Conservation (phyloP, 2,888 invertebrate species). For the Andricus quercusramuli region DNA sequence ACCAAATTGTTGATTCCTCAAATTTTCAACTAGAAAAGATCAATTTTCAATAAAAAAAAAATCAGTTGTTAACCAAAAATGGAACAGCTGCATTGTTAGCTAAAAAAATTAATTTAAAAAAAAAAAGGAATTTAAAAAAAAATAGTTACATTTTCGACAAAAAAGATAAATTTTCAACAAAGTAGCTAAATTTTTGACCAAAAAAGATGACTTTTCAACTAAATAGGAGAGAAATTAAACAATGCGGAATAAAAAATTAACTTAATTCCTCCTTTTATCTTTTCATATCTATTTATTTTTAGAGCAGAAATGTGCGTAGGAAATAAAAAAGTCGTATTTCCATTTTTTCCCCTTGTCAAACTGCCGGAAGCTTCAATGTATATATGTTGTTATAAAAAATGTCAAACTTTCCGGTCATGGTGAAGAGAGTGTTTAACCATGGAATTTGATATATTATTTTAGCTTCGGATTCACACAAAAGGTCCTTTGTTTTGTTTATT, state of each 20-base stretch:
- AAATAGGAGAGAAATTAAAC: no score
- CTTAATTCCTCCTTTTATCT: not conserved
- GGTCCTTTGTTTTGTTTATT: constrained; percentile 54
- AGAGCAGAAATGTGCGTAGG: not conserved
- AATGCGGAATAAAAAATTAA: not conserved
- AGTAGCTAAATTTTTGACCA: no score
- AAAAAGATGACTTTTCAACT: no score
- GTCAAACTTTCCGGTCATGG: constrained; percentile 20
- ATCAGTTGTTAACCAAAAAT: no score
- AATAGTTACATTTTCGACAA: no score
- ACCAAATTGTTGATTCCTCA: no score
- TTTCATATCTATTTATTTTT: not conserved
- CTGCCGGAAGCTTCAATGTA: not conserved
- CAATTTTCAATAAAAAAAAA: no score
- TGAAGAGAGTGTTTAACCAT: constrained; percentile 27
- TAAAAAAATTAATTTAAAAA: no score
- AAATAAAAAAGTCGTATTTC: not conserved
- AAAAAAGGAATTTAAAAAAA: no score
- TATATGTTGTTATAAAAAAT: constrained; percentile 31
- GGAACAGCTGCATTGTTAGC: no score
- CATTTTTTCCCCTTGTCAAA: not conserved
- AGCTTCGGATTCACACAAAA: constrained; percentile 55
- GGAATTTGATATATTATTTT: constrained; percentile 56
- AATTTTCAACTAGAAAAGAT: no score
- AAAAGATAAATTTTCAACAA: no score